Percentiles rank a stretch among this genome's conserved stretches.
Conservation (phyloP, 2,888 invertebrate species). For the Argyresthia albistria region DNA sequence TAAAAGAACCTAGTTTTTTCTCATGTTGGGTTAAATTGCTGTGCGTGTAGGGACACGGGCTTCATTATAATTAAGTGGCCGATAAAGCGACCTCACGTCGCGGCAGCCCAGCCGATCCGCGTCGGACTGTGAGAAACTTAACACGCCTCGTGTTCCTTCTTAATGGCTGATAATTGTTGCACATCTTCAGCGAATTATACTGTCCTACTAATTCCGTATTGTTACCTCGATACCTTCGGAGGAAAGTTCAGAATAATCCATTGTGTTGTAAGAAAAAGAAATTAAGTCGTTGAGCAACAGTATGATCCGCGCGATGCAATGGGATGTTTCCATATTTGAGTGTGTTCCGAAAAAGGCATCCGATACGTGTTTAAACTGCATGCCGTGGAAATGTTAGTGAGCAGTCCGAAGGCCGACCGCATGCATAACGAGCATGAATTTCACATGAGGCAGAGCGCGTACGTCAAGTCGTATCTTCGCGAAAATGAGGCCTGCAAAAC, state of each 20-base stretch:
- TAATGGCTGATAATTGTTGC: constrained; percentile 46
- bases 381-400: constrained; percentile 8
- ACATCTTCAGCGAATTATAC: constrained; percentile 16
- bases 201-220: not conserved
- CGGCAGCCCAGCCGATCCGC: constrained; percentile 39
- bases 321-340: constrained; percentile 3
- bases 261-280: not conserved
- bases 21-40: not conserved
- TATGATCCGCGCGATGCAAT: constrained; percentile 1
- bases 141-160: constrained; percentile 40
- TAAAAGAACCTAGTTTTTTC: not conserved
- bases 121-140: constrained; percentile 51
- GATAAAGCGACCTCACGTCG: constrained; percentile 39
- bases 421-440: constrained; percentile 37
- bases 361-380: constrained; percentile 1
- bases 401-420: constrained; percentile 13
- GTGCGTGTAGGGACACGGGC: constrained; percentile 40
- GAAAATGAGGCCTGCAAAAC: constrained; percentile 54
- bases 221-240: not conserved
- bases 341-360: constrained; percentile 6
- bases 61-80: constrained; percentile 46
- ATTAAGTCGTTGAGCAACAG: constrained; percentile 2
- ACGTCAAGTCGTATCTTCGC: constrained; percentile 34
- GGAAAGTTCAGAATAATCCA: not conserved
- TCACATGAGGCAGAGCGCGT: constrained; percentile 25